These are phyloP conservation scores for Buceros bicornis DNA, from an alignment of 2,797 vertebrate genomes.

Conservation along the genomic window DNA sequence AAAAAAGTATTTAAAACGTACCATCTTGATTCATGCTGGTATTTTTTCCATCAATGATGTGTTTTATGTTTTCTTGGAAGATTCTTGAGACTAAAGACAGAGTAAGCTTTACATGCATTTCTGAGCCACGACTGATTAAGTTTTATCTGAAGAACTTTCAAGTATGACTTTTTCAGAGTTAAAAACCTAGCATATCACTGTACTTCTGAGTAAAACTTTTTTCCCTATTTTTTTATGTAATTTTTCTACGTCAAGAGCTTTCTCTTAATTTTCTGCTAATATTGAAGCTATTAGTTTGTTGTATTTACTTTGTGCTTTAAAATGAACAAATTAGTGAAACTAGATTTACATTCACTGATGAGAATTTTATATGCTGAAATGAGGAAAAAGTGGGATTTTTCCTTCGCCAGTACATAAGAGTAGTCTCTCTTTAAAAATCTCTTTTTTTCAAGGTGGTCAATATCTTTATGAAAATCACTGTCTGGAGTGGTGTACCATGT, in stretches of 20 bases:
- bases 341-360: not conserved
- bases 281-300: not conserved
- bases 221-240: not conserved
- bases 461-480: not conserved
- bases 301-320: not conserved
- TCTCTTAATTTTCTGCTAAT: not conserved
- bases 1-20: not conserved
- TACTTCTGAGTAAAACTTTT: not conserved
- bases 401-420: not conserved
- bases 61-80: not conserved
- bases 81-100: not conserved
- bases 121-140: not conserved
- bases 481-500: not conserved
- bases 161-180: not conserved
- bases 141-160: not conserved
- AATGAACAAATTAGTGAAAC: not conserved
- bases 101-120: not conserved
- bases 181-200: not conserved
- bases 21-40: not conserved
- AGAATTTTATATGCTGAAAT: not conserved
- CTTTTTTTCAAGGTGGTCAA: not conserved
- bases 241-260: not conserved
- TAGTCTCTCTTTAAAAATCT: not conserved
- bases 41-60: not conserved
- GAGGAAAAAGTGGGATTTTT: not conserved